Conservation (phyloP, 2,113 vertebrate species). For the Varanus salvator region DNA sequence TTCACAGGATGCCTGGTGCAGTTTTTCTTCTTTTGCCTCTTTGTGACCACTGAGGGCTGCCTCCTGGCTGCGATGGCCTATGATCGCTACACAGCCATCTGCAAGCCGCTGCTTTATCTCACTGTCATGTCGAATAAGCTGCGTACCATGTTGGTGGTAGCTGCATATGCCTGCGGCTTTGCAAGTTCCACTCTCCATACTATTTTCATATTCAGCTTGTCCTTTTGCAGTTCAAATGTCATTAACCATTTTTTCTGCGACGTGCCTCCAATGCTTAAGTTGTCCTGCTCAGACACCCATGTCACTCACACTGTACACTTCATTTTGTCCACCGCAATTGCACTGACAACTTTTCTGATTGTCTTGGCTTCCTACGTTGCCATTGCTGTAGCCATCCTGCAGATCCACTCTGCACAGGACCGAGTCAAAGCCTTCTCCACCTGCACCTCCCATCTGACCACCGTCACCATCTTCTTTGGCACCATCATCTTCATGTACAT, state of each 20-base stretch:
- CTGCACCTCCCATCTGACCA: conserved; percentile 72
- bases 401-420: conserved; percentile 45
- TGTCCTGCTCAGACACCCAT: conserved; percentile 54
- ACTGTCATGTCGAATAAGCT: background rate
- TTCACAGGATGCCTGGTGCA: conserved; percentile 59
- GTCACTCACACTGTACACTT: conserved; percentile 12
- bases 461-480: conserved; percentile 62
- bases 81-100: conserved; percentile 29
- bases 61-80: conserved; percentile 54
- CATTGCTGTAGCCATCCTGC: conserved; percentile 37
- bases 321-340: conserved; percentile 39
- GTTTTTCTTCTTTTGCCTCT: conserved; percentile 46
- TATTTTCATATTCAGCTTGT: background rate
- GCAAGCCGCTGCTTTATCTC: conserved; percentile 32
- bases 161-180: conserved; percentile 21
- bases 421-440: conserved; percentile 72
- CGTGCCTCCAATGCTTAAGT: conserved; percentile 71
- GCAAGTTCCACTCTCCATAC: conserved; percentile 30
- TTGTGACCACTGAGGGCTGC: conserved; percentile 20
- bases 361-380: conserved; percentile 60
- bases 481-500: conserved; percentile 28
- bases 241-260: conserved; percentile 76
- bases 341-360: conserved; percentile 46
- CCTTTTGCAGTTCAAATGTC: background rate
- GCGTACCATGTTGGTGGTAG: conserved; percentile 32